Percentiles rank a stretch among this genome's conserved stretches.
Conservation (phyloP, 1,140 invertebrate species). For the Procambarus clarkii region DNA sequence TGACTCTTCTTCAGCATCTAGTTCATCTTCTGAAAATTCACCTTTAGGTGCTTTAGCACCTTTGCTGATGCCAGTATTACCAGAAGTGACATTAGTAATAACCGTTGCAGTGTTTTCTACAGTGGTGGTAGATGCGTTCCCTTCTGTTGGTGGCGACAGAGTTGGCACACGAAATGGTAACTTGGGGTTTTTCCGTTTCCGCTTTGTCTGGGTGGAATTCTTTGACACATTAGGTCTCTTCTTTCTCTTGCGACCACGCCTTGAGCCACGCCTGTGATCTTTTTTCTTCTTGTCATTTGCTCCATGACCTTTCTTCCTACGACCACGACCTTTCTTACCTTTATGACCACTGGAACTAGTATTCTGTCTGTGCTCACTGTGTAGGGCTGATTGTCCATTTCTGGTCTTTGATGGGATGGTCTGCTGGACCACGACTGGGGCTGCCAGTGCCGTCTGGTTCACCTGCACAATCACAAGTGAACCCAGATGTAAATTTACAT, state of each 20-base stretch:
- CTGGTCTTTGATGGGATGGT: neutral
- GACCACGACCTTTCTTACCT: neutral
- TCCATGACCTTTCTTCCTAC: conserved; percentile 22
- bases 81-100: neutral
- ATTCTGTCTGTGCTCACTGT: neutral
- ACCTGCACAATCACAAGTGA: neutral
- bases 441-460: neutral
- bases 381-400: neutral
- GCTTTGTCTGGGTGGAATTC: conserved; percentile 19
- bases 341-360: neutral
- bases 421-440: conserved; percentile 16
- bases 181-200: conserved; percentile 49
- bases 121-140: neutral
- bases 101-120: neutral
- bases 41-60: neutral
- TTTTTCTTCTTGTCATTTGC: neutral
- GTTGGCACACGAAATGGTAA: conserved; percentile 47
- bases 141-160: conserved; percentile 2
- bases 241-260: conserved; percentile 33
- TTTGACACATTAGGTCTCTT: neutral
- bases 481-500: no score
- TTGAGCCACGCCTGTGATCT: conserved; percentile 10
- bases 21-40: neutral
- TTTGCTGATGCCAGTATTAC: neutral
- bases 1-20: conserved; percentile 23